These are phyloP conservation scores for Aradophagus sp. DNA, from an alignment of 1,140 invertebrate species.

Conservation along the genomic window DNA sequence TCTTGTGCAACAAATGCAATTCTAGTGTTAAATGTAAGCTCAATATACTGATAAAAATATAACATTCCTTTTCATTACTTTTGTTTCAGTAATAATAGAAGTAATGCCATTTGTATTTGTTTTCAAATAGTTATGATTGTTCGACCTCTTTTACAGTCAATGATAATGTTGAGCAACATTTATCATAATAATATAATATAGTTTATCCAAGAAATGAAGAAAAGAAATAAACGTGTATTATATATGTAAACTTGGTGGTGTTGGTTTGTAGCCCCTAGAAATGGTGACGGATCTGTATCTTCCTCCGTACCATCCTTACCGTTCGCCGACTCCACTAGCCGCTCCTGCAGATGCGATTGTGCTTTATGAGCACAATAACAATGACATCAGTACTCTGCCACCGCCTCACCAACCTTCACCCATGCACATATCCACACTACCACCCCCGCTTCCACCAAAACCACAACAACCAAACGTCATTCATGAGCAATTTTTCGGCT, in stretches of 20 bases:
- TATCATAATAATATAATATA: no score
- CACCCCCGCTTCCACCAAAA: slow-evolving; percentile 70
- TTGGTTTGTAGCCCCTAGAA: slow-evolving; percentile 80
- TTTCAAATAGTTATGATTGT: no score
- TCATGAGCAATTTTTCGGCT: slow-evolving; percentile 82
- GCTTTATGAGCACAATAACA: slow-evolving; percentile 66
- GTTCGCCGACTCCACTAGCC: slow-evolving; percentile 66
- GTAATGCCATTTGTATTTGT: no score
- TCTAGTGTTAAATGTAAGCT: no score
- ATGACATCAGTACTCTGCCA: slow-evolving; percentile 63
- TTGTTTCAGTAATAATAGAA: no score
- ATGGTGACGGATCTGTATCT: slow-evolving; percentile 84
- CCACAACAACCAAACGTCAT: slow-evolving; percentile 75
- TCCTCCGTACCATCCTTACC: slow-evolving; percentile 67
- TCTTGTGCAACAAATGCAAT: no score
- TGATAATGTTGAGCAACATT: no score
- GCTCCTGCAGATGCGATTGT: slow-evolving; percentile 62
- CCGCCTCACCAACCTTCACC: slow-evolving; percentile 60
- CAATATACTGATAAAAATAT: no score
- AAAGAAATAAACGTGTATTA: slow-evolving; percentile 17
- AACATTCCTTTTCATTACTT: no score
- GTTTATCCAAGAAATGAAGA: no score
- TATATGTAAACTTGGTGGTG: slow-evolving; percentile 58
- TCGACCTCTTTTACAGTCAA: no score
- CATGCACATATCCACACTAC: slow-evolving; percentile 59